These are phyloP conservation scores for Hydrozoanthus tunicans DNA, from an alignment of 64 coral and sea anemone species.

Conservation along the genomic window DNA sequence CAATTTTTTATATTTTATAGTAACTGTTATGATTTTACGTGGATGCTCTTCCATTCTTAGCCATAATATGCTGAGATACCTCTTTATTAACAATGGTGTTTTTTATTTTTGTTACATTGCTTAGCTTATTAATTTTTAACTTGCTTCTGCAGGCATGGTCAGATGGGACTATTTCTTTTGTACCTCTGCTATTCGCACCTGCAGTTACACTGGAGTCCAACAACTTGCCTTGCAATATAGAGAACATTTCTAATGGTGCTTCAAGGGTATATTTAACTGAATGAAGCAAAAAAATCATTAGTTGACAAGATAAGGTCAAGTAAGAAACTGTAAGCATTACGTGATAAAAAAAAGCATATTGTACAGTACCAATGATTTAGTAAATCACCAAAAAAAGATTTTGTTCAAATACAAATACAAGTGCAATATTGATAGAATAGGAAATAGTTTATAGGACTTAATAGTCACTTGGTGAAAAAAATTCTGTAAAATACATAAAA, in stretches of 20 bases:
- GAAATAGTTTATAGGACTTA: too few species aligned
- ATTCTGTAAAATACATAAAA: too few species aligned
- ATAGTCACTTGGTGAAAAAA: too few species aligned
- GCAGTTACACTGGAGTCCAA: slow-evolving; percentile 1
- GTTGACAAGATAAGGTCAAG: not conserved
- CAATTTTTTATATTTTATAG: too few species aligned
- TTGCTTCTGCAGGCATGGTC: slow-evolving; percentile 73
- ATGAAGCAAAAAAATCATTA: not conserved
- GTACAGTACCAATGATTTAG: too few species aligned
- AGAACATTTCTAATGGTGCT: slow-evolving; percentile 44
- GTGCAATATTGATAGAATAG: too few species aligned
- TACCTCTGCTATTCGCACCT: slow-evolving; percentile 83
- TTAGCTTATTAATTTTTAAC: slow-evolving; percentile 10
- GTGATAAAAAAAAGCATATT: not conserved
- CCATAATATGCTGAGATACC: too few species aligned
- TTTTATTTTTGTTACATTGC: not conserved
- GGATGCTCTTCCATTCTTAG: too few species aligned
- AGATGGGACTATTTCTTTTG: slow-evolving; percentile 85
- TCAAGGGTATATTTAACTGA: slow-evolving; percentile 15
- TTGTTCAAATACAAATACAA: too few species aligned
- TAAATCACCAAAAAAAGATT: too few species aligned
- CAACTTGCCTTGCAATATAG: slow-evolving; percentile 27
- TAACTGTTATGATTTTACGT: too few species aligned
- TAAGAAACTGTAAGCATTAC: not conserved
- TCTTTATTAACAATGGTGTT: not conserved